These are phyloP conservation scores for Peromyscus aztecus DNA, from an alignment of 2,797 vertebrate species.

Conservation along the genomic window DNA sequence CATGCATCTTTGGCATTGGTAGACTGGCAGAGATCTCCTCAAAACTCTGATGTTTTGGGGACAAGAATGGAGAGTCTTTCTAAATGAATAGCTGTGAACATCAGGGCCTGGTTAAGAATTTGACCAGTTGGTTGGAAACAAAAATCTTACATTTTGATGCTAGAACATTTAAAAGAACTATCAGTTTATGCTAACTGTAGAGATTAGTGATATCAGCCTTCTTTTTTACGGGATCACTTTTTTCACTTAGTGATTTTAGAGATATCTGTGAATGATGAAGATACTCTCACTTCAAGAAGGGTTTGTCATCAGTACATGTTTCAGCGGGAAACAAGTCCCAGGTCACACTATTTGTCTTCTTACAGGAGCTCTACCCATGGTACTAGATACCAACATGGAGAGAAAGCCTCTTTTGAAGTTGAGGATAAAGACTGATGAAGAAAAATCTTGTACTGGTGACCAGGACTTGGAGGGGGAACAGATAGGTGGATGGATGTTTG, in stretches of 20 bases:
- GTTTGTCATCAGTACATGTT: background rate
- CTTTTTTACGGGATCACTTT: background rate
- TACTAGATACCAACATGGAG: background rate
- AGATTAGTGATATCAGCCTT: background rate
- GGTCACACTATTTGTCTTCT: background rate
- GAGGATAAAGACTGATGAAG: background rate
- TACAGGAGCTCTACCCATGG: background rate
- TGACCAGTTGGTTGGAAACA: background rate
- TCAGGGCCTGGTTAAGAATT: background rate
- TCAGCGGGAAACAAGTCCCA: background rate
- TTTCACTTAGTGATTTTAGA: conserved; percentile 6
- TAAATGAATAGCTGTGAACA: background rate
- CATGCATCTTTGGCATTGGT: background rate
- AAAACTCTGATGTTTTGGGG: background rate
- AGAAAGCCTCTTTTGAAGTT: background rate
- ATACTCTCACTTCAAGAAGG: background rate
- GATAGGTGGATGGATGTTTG: background rate
- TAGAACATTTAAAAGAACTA: background rate
- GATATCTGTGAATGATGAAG: background rate
- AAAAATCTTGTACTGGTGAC: background rate
- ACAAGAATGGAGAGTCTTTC: background rate
- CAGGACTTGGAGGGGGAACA: background rate
- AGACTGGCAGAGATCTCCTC: background rate
- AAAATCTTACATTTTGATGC: background rate
- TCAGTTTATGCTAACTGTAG: background rate